Base-by-base conservation (phyloP, 2,888 invertebrate species). In the Drosophila percnosoma region DNA sequence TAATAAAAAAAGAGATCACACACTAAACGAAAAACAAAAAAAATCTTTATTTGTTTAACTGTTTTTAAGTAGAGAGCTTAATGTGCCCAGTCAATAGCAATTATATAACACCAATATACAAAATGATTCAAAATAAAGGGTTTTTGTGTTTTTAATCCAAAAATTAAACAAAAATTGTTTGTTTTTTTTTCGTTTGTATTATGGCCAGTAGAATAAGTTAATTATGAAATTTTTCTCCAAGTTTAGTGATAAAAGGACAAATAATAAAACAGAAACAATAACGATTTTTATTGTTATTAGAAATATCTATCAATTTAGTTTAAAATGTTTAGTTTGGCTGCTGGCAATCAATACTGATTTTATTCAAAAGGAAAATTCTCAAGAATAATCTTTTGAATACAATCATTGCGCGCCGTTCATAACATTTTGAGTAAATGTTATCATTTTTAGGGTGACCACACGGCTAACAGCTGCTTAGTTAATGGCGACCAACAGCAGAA, bases 71-170 rank as follows among this genome's bases (percentile, higher is more conserved):
- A 85, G 89, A 79, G 85, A 85, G 85, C 85, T 85, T 85, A 86
- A 88, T 83, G 84, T 85, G 89, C 87, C 87, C 89, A 83, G 87
- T 88, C 83, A 85, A 86, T 85, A 85, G 85, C 86, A 81, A 80
- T 70, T 66, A 78, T 75, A 75, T 79, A 83, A 87, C 87, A 83
- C 82, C 84, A 87, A 83, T 83, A 83, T 83, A 83, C 81, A 82
- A 78, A 85, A 75, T 78, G 64, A 87, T 78, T 71, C 79, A 84
- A 78, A 78, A 87, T 87, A 83, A 87, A 79, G 58, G 52, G 70
- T 33, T 65, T 65, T 68, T 71, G 76, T 79, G 73, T 79, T 77
- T 83, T 73, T 75, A 68, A 75, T 68, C 55, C 40, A 75, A 64
- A 53, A 53, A 27, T 24, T 11, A 10, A 48, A 21, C 15, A 36